Base-by-base conservation (phyloP, 2,888 invertebrate genomes). In the Suillia variegata region DNA sequence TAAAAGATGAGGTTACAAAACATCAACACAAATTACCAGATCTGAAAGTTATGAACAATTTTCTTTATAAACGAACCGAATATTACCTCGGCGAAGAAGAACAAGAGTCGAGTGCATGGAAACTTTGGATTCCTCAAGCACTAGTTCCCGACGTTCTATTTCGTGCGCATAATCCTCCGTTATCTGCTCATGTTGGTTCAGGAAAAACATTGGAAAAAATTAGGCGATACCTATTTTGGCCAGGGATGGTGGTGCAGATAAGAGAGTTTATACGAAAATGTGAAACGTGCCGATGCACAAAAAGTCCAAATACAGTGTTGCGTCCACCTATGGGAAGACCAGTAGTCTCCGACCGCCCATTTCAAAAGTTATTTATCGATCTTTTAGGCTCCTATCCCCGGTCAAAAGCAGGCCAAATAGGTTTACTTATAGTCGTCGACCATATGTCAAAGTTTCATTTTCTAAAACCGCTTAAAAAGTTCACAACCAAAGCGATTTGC, bases 321-420 rank as follows among this genome's bases (percentile, higher is more conserved):
- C 4, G 18, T 22, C 49, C 33, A 47, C 49, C 49, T 20, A 3
- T 51, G 26, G 12, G 31, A 3, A 3, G 49, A 17, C 34, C 22
- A 15, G 22, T 18, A 15, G 20, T 8, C 13, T 50, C 58, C 1
- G 24, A 20, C 6, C 17, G 62, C 2, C 56, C 56, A 10, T 62
- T 62, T 24, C 62, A 62, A 47, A 26, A 42, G 33, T 26, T 62
- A n/a, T 62, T 52, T 42, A 48, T 62, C 1, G 56, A 62, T 18
- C 18, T 62, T n/a, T 15, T 59, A 8, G 62, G 62, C 2, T 57
- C 59, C 1, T 62, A 59, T 54, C 52, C 59, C 8, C 18, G 59
- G 1, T 49, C 53, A 17, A 56, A 59, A 38, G 26, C 3, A 2
- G 62, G 59, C 4, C 10, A 34, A 13, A 56, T 59, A 2, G 59